Base-by-base conservation (phyloP, 2,888 invertebrate genomes). In the Phasia obesa region DNA sequence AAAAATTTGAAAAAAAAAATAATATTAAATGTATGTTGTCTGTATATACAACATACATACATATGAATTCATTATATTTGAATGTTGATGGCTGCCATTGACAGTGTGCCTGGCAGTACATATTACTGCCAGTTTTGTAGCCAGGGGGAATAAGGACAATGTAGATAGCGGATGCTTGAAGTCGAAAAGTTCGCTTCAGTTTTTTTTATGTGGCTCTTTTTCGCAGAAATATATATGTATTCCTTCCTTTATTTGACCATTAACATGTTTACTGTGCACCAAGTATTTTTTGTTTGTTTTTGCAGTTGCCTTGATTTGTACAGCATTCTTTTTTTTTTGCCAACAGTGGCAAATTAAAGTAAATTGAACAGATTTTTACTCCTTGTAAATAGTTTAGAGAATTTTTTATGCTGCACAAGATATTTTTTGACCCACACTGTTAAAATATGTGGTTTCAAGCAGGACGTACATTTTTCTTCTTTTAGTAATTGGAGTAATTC, bases 401-500 rank as follows among this genome's bases (percentile, higher is more conserved):
- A 35, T 11, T 9, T 35, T 35, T 35, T 5, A 35, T 35, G 11
- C 11, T 6, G 35, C 11, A 42, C 13, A 42, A 11, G 4, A 42
- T 25, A 4, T 44, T 1, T 19, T 31, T 47, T 57, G 15, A 4
- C 2, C 7, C 15, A 6, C 44, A 57, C 57, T 70, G 69, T 57
- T 4, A 1, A 38, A 35, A 19, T 35, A 5, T 27, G 21, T 19
- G 13, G 15, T 27, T 49, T 17, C 15, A 23, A 19, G 17, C 60
- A 25, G 23, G 11, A 47, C 2, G 2, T 13, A 73, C 4, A 53
- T 53, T n/a, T 55, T 17, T 15, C 21, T 65, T 62, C 35, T 35
- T 11, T 53, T 64, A 5, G n/a, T 76, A 81, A 76, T 76, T 71
- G 76, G 64, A 51, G 65, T 70, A 65, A 70, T 65, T 78, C 42